Evolutionary conservation across 2,888 invertebrate species (phyloP), one percentile per base, ranked within the genome.

Genomic region (Hydriomena furcata): DNA sequence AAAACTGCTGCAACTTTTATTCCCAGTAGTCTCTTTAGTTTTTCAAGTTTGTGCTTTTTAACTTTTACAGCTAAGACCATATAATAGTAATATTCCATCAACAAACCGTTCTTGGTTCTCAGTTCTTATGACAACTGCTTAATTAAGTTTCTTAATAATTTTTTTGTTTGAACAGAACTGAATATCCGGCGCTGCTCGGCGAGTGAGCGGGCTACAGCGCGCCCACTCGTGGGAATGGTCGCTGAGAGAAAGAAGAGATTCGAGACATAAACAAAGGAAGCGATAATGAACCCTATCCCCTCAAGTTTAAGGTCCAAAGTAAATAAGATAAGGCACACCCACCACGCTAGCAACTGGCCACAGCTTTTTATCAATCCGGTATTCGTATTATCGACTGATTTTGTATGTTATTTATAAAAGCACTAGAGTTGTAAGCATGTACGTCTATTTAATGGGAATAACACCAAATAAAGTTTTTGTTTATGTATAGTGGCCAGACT

Each of bases 171-270:
- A 25, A 38, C 89, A 91, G 88, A 91, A 91, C 68, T 86, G 66
- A 85, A 69, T 58, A 52, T 71, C 46, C 70, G 80, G 58, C 84
- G 87, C 55, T 86, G 91, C 68, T 78, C 86, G 62, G 81, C 78
- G 61, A 78, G 83, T 66, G 72, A 75, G 40, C 79, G 79, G 57
- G 65, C 70, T 61, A 82, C 91, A 71, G 78, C 87, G 81, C 85
- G 85, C 75, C 92, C 93, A 75, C 91, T 92, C 71, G 91, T 91
- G 80, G 94, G 94, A 80, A 92, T 94, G 92, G 95, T 94, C 86
- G 94, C 94, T 72, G 94, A 94, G 84, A 91, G 93, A 75, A 93
- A 93, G 84, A 93, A 93, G 82, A 91, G 92, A 77, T 94, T 94
- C 87, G 93, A 94, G 80, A 47, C 54, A 40, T 72, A 57, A 63